Evolutionary conservation across 2,888 invertebrate genomes (phyloP).

Genomic region (Callyntrura guangdongensis): DNA sequence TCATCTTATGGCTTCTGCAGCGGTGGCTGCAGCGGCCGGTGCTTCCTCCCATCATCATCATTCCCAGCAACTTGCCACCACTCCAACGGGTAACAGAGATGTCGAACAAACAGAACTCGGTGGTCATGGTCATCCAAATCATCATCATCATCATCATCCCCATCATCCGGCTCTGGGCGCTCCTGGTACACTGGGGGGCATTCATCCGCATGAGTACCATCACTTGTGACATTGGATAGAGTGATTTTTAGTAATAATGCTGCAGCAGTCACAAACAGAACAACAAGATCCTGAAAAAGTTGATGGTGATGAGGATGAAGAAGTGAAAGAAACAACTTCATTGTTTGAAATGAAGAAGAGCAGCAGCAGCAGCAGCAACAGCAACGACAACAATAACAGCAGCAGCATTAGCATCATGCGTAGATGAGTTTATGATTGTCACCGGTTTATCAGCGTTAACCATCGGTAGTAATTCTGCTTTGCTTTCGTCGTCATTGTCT

Average conservation of each 20-base stretch:
- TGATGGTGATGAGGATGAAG: neutral
- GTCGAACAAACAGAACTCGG: conserved; percentile 83
- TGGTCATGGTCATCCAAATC: conserved; percentile 81
- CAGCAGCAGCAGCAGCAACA: neutral
- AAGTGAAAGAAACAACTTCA: conserved; percentile 61
- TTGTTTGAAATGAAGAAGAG: conserved; percentile 57
- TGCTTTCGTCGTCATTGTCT: conserved; percentile 63
- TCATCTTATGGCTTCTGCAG: conserved; percentile 84
- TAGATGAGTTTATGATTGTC: conserved; percentile 74
- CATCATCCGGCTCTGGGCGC: conserved; percentile 80
- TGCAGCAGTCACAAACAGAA: conserved; percentile 54
- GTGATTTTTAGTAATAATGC: conserved; percentile 74
- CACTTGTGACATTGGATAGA: conserved; percentile 84
- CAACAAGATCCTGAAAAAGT: neutral
- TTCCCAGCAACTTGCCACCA: conserved; percentile 52
- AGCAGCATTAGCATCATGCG: conserved; percentile 60
- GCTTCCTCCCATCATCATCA: conserved; percentile 78
- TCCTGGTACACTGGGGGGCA: conserved; percentile 82
- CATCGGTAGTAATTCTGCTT: conserved; percentile 67
- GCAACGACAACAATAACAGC: neutral
- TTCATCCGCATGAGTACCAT: conserved; percentile 84
- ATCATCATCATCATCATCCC: conserved; percentile 75
- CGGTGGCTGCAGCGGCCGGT: conserved; percentile 82
- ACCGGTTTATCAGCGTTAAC: conserved; percentile 71
- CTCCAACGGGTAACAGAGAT: conserved; percentile 76